phyloP scores from a whole-genome alignment of 2,113 vertebrate species.

The Verasper variegatus region DNA sequence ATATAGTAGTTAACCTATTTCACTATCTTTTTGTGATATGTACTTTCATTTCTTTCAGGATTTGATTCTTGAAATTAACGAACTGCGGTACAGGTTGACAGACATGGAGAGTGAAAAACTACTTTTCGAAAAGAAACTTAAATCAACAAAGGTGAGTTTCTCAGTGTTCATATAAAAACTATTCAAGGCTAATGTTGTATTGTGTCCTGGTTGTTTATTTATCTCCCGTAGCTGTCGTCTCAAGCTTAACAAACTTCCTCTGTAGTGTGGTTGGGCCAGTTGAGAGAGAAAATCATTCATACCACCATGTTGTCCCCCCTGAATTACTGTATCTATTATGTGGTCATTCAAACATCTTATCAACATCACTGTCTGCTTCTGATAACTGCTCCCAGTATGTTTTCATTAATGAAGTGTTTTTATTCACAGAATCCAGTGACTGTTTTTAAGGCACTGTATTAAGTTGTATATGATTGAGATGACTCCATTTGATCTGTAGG shows the following conservation, averaged over 20 bases:
- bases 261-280: background rate
- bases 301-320: background rate
- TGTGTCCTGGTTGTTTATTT: background rate
- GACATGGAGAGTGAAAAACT: constrained; percentile 93
- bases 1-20: no score
- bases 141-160: constrained; percentile 92
- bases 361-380: background rate
- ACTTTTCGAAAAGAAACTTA: constrained; percentile 95
- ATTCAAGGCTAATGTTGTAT: background rate
- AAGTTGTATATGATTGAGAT: background rate
- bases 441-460: background rate
- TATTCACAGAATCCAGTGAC: background rate
- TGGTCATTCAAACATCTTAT: no score
- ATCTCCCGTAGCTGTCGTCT: background rate
- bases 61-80: constrained; percentile 91
- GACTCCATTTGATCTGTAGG: background rate
- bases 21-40: background rate
- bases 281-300: background rate
- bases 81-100: constrained; percentile 89
- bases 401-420: background rate
- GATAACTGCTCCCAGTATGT: background rate
- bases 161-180: background rate
- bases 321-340: no score
- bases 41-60: constrained; percentile 76
- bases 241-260: background rate